Percentiles rank a stretch among this genome's conserved stretches.
These are phyloP conservation scores for Turritopsis rubra DNA, from an alignment of 30 jellyfish, hydroid and myxozoan genomes.

Conservation along the genomic window DNA sequence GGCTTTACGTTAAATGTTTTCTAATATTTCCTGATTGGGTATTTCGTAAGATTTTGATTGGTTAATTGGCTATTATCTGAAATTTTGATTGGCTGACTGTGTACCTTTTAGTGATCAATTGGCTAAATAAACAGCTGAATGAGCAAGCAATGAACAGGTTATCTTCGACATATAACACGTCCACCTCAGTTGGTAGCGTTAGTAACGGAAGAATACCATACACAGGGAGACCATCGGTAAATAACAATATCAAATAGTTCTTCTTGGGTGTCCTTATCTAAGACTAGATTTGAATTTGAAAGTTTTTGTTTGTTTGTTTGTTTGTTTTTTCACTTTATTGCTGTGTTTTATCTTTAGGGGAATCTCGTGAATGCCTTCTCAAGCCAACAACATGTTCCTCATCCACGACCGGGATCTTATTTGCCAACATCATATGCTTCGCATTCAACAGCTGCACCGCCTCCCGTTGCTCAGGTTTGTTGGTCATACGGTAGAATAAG, in stretches of 20 bases:
- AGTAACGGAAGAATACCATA: slow-evolving; percentile 10
- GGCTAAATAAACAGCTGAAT: slow-evolving; percentile 80
- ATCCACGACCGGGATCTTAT: neutral
- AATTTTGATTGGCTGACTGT: neutral
- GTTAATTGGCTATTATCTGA: neutral
- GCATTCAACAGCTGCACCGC: neutral
- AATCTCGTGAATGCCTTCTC: neutral
- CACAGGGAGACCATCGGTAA: slow-evolving; percentile 7
- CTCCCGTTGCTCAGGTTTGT: neutral
- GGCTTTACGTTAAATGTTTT: too few relatives aligned
- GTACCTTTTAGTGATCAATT: slow-evolving; percentile 45
- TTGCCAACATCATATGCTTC: neutral
- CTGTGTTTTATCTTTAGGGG: neutral
- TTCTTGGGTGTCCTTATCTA: neutral
- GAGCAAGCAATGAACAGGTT: slow-evolving; percentile 42
- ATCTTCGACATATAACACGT: slow-evolving; percentile 28
- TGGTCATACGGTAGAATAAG: too few relatives aligned
- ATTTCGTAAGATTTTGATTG: neutral
- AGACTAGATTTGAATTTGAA: neutral
- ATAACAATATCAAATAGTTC: neutral
- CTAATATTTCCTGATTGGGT: too few relatives aligned
- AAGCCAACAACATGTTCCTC: neutral
- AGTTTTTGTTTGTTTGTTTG: neutral
- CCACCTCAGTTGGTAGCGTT: neutral
- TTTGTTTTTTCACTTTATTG: neutral